These are phyloP conservation scores for Drosophila truncata DNA, from an alignment of 1,140 invertebrate species.

Conservation along the genomic window DNA sequence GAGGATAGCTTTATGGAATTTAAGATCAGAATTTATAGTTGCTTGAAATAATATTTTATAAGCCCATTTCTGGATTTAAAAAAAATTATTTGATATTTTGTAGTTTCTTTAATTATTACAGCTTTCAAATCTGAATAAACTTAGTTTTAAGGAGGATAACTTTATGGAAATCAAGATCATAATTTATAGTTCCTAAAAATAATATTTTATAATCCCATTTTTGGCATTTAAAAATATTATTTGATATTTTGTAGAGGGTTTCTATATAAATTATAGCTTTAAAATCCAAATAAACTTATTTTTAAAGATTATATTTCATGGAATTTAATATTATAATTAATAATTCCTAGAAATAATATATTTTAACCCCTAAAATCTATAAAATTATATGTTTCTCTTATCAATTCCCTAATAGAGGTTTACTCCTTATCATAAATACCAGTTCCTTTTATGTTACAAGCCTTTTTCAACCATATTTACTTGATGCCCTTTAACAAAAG, in stretches of 20 bases:
- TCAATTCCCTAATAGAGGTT: no score
- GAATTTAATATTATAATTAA: background rate
- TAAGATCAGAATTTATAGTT: background rate
- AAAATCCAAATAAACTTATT: background rate
- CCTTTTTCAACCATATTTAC: conserved; percentile 21
- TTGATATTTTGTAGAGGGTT: no score
- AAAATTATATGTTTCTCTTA: background rate
- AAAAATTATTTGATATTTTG: no score
- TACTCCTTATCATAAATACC: background rate
- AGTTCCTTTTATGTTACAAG: conserved; percentile 5
- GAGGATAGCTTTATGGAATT: background rate
- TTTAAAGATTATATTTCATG: background rate
- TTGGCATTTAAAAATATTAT: no score
- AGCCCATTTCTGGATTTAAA: no score
- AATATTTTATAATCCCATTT: background rate
- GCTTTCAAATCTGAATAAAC: background rate
- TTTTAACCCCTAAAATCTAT: no score
- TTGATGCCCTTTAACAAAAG: conserved; percentile 19
- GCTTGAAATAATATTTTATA: background rate
- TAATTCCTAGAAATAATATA: background rate
- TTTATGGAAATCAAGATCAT: background rate
- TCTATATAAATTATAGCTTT: background rate
- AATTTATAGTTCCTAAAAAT: background rate
- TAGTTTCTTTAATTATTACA: no score
- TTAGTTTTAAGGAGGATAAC: background rate